A percentile compares a stretch with the other conserved stretches of the same genome.
Conservation (phyloP, 1,140 invertebrate species). For the Cydia splendana region DNA sequence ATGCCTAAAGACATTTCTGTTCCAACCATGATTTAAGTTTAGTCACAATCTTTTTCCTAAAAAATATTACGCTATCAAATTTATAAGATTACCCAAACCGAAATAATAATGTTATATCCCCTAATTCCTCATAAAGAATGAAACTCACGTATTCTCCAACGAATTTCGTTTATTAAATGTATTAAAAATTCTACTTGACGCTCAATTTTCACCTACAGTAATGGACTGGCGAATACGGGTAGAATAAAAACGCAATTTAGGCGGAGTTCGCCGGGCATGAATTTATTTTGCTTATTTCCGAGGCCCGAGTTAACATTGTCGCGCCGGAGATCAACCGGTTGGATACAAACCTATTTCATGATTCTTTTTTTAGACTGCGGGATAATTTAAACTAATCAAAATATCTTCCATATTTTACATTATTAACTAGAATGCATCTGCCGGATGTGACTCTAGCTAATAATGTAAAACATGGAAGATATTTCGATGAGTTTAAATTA, state of each 20-base stretch:
- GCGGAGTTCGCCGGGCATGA: constrained; percentile 7
- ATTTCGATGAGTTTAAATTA: no score
- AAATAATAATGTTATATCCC: constrained; percentile 12
- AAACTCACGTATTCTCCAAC: constrained; percentile 20
- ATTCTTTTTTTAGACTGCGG: no score
- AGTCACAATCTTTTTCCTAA: neutral
- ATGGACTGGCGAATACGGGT: constrained; percentile 27
- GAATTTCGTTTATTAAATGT: constrained; percentile 13
- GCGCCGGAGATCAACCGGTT: neutral
- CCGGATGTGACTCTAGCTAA: no score
- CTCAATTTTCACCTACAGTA: constrained; percentile 30
- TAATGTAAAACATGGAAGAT: no score
- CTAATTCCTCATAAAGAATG: constrained; percentile 25
- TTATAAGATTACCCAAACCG: constrained; percentile 16
- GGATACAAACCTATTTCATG: neutral
- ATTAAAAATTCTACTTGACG: constrained; percentile 31
- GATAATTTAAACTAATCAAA: no score
- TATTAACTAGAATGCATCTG: no score
- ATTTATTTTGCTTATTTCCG: constrained; percentile 30
- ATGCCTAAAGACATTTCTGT: no score
- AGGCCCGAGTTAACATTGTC: constrained; percentile 16
- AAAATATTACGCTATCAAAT: neutral
- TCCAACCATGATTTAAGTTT: neutral
- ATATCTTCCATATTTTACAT: no score
- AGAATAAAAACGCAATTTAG: constrained; percentile 31